These are phyloP conservation scores for human DNA, from an alignment of 2,113 vertebrate genomes.

Conservation along the genomic window GRCh38 chr3:83603001-83603500, in stretches of 20 bases:
- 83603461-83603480: neutral
- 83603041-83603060: neutral
- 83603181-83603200: neutral
- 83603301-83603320: neutral
- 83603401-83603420: neutral
- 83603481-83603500: neutral
- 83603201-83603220: neutral
- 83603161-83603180: neutral
- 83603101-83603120: neutral
- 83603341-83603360: neutral
- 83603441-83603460: neutral
- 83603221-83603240: neutral
- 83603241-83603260: neutral
- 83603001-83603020: neutral
- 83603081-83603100: neutral
- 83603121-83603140: neutral
- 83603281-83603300: neutral
- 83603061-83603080: neutral
- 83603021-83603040: neutral
- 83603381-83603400: neutral
- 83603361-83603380: rapidly evolving
- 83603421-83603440: neutral
- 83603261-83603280: neutral
- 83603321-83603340: neutral
- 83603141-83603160: neutral